A percentile compares a stretch with the other conserved stretches of the same genome.
Evolutionary conservation across 2,113 vertebrate genomes (phyloP).

Genomic region (Gallinago jamesoni): DNA sequence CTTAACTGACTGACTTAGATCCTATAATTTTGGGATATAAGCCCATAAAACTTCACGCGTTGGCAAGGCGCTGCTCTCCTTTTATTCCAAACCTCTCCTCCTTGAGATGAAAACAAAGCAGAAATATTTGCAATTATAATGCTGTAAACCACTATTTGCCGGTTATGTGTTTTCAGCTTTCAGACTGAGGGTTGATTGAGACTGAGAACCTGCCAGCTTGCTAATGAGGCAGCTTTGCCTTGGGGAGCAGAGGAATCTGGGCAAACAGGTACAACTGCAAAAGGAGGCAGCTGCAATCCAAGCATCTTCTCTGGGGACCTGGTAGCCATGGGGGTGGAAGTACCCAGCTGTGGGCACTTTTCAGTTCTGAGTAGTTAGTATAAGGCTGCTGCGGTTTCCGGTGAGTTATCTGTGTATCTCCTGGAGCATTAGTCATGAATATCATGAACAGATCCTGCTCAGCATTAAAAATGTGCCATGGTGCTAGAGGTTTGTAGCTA

Average conservation of each 20-base stretch:
- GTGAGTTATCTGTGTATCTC: neutral
- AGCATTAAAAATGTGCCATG: neutral
- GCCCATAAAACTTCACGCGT: conserved; percentile 12
- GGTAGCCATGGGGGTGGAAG: neutral
- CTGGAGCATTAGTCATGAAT: neutral
- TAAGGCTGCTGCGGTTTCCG: neutral
- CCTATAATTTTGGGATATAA: conserved; percentile 45
- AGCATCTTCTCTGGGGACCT: neutral
- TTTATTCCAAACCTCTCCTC: conserved; percentile 29
- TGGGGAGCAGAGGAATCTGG: neutral
- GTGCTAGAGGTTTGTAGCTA: neutral
- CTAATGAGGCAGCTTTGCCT: neutral
- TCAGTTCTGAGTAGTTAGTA: neutral
- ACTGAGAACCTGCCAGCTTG: conserved; percentile 6
- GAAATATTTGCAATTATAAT: conserved; percentile 67
- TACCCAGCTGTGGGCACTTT: neutral
- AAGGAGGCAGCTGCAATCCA: neutral
- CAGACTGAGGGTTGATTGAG: neutral
- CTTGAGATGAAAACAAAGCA: conserved; percentile 52
- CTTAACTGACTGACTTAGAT: neutral
- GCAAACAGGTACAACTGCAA: conserved; percentile 3
- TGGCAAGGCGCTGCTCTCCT: conserved; percentile 43
- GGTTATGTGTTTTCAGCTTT: conserved; percentile 12
- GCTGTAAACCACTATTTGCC: neutral
- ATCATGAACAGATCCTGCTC: neutral